Base-by-base conservation (phyloP, 2,113 vertebrate species). In the Oenanthe melanoleuca region DNA sequence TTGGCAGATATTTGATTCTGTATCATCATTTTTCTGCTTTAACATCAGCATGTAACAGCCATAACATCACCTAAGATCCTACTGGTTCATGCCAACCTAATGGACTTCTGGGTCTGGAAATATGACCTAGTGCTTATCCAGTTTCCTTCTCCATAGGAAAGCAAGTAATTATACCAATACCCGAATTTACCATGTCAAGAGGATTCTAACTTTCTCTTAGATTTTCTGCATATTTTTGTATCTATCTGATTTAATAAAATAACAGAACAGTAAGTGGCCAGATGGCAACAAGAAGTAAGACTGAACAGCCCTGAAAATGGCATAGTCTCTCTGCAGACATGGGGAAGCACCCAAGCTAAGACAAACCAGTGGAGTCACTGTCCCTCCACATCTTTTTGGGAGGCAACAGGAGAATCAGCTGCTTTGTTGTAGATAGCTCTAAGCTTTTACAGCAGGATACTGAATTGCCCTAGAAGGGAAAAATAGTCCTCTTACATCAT, bases 251-350 rank as follows among this genome's bases (percentile, higher is more conserved):
- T 55, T 70, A 3, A 28, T 33, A 75, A 75, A 84, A 80, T 61
- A 66, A 44, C 4, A 20, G 11, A 45, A 44, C 0, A 0, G 2
- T 25, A 77, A 53, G 4, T 42, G 45, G 6, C 8, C 16, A 49
- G 40, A 61, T 3, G 6, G 5, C 20, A 81, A 59, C 1, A 53
- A 21, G 52, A 70, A 57, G 8, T 50, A 45, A 16, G n/a, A 31
- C 13, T 55, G 12, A 31, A 45, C 14, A 65, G 8, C 13, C 14
- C 17, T 53, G 9, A 11, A 63, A 81, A 55, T 12, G 5, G 3
- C 6, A 14, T 24, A 31, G 3, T 3, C 1, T 63, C 8, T 34
- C 9, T 25, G 13, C 3, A 45, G 13, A 11, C 22, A 34, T 8
- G 1, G 8, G 12, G 5, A 88, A 66, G 3, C 5, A 50, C 8